Base-by-base conservation (phyloP, 2,113 vertebrate genomes). In the Hippocampus mohnikei region DNA sequence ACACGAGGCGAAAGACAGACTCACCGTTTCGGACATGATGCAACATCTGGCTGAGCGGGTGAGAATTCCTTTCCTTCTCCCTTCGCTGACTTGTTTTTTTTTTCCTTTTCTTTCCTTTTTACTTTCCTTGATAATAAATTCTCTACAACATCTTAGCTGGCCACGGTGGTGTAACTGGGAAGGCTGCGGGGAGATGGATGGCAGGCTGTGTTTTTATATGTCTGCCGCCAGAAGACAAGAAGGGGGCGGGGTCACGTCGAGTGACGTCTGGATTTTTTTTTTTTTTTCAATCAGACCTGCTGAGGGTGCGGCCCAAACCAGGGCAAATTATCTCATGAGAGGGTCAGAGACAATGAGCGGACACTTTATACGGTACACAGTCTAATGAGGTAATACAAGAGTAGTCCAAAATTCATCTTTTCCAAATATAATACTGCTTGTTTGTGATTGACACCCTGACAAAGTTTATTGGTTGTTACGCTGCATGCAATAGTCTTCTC, bases 131-230 rank as follows among this genome's bases (percentile, higher is more conserved):
- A 8, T 7, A 60, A 8, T 15, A 33, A 18, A 60, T 60, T 15
- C 16, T 60, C 80, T 18, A 23, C 8, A 82, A 84, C 73, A 66
- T 82, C 81, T 76, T 72, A 68, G 72, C 66, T 62, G 82, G 80
- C 82, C 64, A 58, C 79, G 71, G 23, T 80, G 86, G 88, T 89
- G 91, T 91, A 91, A 88, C 90, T 85, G 86, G 90, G 90, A 84
- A 88, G 67, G 87, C 90, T 86, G 80, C 78, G 74, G 86, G 87
- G 81, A 81, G 84, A 90, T 81, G 84, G 84, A 84, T 85, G 83
- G 67, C 75, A 78, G 82, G 67, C 78, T 80, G 83, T 87, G 89
- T 89, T 91, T 92, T 90, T 92, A 92, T 92, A 90, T 81, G 84
- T 84, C 83, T 80, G 89, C 77, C 72, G 86, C 77, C 84, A 84